Percentiles rank a stretch among this genome's conserved stretches.
Evolutionary conservation across 2,113 vertebrate species (phyloP).

Genomic region (Pardalotus punctatus): DNA sequence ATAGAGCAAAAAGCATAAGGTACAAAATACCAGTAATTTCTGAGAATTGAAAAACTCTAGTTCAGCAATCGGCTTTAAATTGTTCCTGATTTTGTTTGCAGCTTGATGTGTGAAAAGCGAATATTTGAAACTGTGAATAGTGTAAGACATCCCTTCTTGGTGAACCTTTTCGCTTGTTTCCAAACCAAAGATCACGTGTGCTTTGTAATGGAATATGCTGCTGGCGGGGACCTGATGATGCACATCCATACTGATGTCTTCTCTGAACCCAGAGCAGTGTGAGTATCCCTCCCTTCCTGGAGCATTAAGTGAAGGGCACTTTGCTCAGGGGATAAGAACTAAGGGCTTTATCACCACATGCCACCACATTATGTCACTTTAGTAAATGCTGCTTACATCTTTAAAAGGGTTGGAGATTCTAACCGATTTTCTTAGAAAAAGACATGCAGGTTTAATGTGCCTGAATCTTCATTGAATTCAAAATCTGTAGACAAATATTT

Average conservation of each 20-base stretch:
- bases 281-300: slow-evolving; percentile 69
- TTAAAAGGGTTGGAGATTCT: background rate
- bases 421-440: background rate
- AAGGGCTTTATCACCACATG: background rate
- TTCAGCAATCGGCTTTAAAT: background rate
- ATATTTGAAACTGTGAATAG: slow-evolving; percentile 99
- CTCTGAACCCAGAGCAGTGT: slow-evolving; percentile 95
- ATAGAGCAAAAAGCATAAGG: background rate
- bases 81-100: slow-evolving; percentile 63
- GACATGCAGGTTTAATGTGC: background rate
- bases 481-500: background rate
- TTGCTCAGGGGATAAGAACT: background rate
- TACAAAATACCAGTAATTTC: background rate
- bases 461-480: background rate
- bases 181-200: slow-evolving; percentile 98
- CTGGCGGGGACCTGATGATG: slow-evolving; percentile 99
- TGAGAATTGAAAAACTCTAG: background rate
- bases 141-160: slow-evolving; percentile 97
- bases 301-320: background rate
- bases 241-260: slow-evolving; percentile 99
- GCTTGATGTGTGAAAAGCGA: slow-evolving; percentile 98
- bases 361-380: background rate
- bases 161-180: slow-evolving; percentile 99
- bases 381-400: background rate
- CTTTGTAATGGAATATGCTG: slow-evolving; percentile 99